Percentiles rank a stretch among this genome's conserved stretches.
These are phyloP conservation scores for Thunnus thynnus DNA, from an alignment of 2,113 vertebrate species.

Conservation along the genomic window DNA sequence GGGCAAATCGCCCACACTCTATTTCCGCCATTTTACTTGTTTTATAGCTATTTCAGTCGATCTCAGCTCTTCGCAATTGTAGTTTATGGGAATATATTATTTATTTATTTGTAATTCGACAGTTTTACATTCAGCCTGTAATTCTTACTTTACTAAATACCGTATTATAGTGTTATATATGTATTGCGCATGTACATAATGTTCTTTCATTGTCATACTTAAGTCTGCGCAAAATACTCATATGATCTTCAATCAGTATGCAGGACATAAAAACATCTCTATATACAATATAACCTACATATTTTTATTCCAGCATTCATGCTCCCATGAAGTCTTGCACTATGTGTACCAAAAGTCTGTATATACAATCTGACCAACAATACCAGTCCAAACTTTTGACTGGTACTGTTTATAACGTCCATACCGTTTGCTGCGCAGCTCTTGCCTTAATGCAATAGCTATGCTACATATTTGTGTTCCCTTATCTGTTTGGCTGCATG, in stretches of 20 bases:
- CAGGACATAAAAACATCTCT: background rate
- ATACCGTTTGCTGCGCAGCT: background rate
- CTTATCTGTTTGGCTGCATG: background rate
- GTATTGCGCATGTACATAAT: background rate
- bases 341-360: background rate
- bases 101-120: no score
- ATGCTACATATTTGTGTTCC: background rate
- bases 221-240: no score
- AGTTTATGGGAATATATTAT: background rate
- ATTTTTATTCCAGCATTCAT: background rate
- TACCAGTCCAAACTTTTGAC: no score
- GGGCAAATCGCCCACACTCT: accelerated
- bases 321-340: background rate
- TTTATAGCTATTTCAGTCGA: background rate
- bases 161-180: no score
- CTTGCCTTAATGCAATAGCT: background rate
- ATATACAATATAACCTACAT: background rate
- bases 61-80: background rate
- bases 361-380: no score
- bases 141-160: no score
- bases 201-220: background rate
- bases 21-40: conserved; percentile 51
- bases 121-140: no score
- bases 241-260: no score
- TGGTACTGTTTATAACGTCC: no score